Evolutionary conservation across 2,797 vertebrate genomes (phyloP).

Genomic region (Falco cherrug): DNA sequence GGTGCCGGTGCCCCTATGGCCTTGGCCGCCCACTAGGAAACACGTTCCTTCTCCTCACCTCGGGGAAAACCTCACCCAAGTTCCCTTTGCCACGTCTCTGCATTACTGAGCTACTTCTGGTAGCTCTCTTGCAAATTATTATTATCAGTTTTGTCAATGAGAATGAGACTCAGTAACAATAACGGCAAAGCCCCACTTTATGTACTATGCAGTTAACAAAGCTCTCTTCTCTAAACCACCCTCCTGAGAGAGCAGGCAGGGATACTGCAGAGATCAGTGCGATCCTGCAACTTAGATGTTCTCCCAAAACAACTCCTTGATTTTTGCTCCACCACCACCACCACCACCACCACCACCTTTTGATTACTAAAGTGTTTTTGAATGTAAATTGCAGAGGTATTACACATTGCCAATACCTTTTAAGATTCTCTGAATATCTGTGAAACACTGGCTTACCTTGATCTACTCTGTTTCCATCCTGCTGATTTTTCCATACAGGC

Average conservation of each 20-base stretch:
- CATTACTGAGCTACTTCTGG: background rate
- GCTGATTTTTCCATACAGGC: background rate
- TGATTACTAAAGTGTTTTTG: background rate
- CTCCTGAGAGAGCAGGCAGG: background rate
- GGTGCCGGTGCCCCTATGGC: accelerated
- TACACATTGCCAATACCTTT: background rate
- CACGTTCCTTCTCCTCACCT: background rate
- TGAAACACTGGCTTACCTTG: background rate
- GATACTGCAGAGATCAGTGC: background rate
- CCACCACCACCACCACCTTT: background rate
- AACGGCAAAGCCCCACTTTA: background rate
- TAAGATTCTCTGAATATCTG: background rate
- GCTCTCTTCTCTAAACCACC: background rate
- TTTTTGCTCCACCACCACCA: background rate
- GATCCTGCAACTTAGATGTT: background rate
- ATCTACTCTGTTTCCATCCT: background rate
- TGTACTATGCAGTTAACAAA: background rate
- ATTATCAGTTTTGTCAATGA: background rate
- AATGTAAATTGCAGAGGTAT: background rate
- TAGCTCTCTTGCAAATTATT: background rate
- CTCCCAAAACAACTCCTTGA: background rate
- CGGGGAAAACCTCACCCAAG: accelerated
- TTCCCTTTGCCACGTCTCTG: accelerated
- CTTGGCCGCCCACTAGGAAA: accelerated
- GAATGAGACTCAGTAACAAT: background rate